Evolutionary conservation across 1,140 invertebrate genomes (phyloP).

Genomic region (Goniozus legneri): DNA sequence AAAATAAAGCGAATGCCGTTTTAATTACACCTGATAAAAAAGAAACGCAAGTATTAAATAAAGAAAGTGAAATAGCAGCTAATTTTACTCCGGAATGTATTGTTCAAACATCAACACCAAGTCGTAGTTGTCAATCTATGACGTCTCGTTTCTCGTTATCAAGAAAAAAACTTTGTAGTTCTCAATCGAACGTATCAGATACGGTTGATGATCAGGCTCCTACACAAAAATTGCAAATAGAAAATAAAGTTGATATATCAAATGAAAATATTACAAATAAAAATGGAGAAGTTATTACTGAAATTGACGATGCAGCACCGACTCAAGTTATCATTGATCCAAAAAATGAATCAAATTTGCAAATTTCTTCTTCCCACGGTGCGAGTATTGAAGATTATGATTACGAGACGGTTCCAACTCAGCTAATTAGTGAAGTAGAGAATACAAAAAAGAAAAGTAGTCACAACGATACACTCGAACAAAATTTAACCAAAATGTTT

Average conservation of each 20-base stretch:
- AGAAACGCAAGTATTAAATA: too few species aligned
- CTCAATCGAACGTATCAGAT: too few species aligned
- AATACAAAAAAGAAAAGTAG: slow-evolving; percentile 5
- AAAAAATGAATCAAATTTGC: not conserved
- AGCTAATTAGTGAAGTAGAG: slow-evolving; percentile 10
- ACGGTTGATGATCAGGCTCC: too few species aligned
- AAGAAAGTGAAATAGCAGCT: too few species aligned
- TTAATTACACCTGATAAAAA: too few species aligned
- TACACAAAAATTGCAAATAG: too few species aligned
- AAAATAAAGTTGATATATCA: not conserved
- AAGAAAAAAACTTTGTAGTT: too few species aligned
- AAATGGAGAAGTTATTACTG: slow-evolving; percentile 1
- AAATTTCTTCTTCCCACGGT: not conserved
- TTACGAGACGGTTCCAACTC: slow-evolving; percentile 18
- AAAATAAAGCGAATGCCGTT: too few species aligned
- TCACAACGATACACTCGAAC: slow-evolving; percentile 30
- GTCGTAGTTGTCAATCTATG: too few species aligned
- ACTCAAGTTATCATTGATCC: slow-evolving; percentile 17
- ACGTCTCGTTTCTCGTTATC: too few species aligned
- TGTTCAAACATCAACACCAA: too few species aligned
- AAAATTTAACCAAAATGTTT: slow-evolving; percentile 34
- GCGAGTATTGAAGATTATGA: slow-evolving; percentile 5
- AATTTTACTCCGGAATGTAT: too few species aligned
- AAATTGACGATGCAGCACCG: slow-evolving; percentile 2
- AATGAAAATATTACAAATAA: not conserved